These are phyloP conservation scores for Hepsetus odoe DNA, from an alignment of 2,113 vertebrate species.

Conservation along the genomic window DNA sequence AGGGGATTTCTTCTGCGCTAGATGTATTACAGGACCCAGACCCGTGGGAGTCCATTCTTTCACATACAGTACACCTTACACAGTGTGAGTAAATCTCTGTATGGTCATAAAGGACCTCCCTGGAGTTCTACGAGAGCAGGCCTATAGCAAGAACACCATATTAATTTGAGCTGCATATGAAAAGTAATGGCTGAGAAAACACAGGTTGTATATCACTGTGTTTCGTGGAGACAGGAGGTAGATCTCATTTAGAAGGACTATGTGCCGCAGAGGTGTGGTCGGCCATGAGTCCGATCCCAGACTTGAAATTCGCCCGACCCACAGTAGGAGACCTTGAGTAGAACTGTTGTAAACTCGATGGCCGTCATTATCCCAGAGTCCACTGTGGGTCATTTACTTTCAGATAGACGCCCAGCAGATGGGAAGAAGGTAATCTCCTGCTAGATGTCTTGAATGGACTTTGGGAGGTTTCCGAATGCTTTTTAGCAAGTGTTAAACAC, in stretches of 20 bases:
- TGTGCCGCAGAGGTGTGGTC: background rate
- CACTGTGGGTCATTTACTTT: background rate
- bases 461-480: too few relatives aligned
- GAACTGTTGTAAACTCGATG: background rate
- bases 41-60: slow-evolving; percentile 49
- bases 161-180: background rate
- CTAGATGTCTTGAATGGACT: too few relatives aligned
- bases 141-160: background rate
- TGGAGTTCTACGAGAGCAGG: background rate
- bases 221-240: background rate
- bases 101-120: background rate
- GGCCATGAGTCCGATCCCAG: background rate
- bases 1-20: slow-evolving; percentile 48
- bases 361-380: slow-evolving; percentile 10
- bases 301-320: background rate
- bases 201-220: background rate
- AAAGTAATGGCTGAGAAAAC: background rate
- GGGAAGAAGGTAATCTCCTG: too few relatives aligned
- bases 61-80: slow-evolving; percentile 30
- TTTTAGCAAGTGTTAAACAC: too few relatives aligned
- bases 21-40: slow-evolving; percentile 46
- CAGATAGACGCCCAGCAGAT: too few relatives aligned
- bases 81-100: slow-evolving; percentile 3
- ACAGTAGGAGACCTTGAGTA: too few relatives aligned
- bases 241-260: background rate